phyloP scores from a whole-genome alignment of 2,888 invertebrate genomes.

The Spodoptera exigua region DNA sequence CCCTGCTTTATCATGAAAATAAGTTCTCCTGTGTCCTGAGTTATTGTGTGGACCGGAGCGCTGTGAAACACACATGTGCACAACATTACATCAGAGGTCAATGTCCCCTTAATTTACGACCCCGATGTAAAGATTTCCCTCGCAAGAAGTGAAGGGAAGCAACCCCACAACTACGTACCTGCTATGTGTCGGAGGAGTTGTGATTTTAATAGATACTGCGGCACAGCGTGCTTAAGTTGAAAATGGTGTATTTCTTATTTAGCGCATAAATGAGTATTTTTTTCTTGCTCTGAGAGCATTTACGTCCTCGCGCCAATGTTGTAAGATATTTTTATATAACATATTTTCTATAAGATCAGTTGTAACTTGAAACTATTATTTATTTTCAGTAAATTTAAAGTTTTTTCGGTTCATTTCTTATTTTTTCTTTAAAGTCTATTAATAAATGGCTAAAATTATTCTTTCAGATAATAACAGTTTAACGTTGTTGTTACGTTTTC shows the following conservation, averaged over 20 bases:
- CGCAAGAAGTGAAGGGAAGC: conserved; percentile 10
- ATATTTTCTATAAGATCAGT: too few species aligned
- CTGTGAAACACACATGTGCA: too few species aligned
- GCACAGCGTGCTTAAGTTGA: background rate
- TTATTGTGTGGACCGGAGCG: background rate
- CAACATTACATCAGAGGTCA: conserved; percentile 16
- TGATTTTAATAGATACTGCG: background rate
- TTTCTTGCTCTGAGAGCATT: too few species aligned
- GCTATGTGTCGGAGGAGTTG: background rate
- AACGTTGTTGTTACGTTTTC: too few species aligned
- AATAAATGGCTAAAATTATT: too few species aligned
- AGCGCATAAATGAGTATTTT: background rate
- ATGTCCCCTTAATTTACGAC: conserved; percentile 14
- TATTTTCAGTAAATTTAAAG: too few species aligned
- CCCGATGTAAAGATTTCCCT: conserved; percentile 9
- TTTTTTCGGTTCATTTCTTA: too few species aligned
- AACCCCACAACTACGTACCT: conserved; percentile 12
- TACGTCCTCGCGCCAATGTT: too few species aligned
- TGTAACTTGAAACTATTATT: too few species aligned
- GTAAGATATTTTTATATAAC: too few species aligned
- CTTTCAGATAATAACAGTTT: too few species aligned
- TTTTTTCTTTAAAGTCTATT: too few species aligned
- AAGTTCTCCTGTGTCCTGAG: background rate
- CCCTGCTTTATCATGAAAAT: background rate
- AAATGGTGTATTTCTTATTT: background rate